Evolutionary conservation across 2,113 vertebrate genomes (phyloP).

Genomic region (Cygnus atratus): DNA sequence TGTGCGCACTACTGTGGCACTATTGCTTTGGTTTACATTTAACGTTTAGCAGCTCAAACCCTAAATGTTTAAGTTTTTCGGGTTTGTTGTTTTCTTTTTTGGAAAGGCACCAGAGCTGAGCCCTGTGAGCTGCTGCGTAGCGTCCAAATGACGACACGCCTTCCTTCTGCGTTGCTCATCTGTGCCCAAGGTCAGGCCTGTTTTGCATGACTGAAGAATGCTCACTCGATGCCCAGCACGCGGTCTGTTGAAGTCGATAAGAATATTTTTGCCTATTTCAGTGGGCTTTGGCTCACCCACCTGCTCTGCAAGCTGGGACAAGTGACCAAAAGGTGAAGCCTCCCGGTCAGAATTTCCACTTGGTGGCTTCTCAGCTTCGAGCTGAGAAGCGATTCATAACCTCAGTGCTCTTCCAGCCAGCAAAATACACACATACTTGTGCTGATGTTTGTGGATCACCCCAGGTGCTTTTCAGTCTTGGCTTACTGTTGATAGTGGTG

Average conservation of each 20-base stretch:
- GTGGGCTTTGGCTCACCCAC: background rate
- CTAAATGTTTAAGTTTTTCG: background rate
- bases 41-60: background rate
- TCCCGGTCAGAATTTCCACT: background rate
- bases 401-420: background rate
- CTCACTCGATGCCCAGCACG: background rate
- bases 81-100: background rate
- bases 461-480: background rate
- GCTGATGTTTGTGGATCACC: background rate
- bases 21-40: background rate
- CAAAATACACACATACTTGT: rapidly evolving
- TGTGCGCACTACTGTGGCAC: background rate
- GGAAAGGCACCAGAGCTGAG: background rate
- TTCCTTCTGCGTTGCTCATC: background rate
- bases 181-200: background rate
- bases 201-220: background rate
- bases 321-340: background rate
- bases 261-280: background rate
- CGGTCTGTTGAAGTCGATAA: rapidly evolving
- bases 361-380: background rate
- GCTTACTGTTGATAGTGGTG: background rate
- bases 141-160: background rate
- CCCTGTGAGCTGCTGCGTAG: background rate
- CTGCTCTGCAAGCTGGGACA: background rate
- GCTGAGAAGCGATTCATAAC: background rate